phyloP scores from a whole-genome alignment of 2,797 vertebrate genomes.

The Malacoctenus gilli region DNA sequence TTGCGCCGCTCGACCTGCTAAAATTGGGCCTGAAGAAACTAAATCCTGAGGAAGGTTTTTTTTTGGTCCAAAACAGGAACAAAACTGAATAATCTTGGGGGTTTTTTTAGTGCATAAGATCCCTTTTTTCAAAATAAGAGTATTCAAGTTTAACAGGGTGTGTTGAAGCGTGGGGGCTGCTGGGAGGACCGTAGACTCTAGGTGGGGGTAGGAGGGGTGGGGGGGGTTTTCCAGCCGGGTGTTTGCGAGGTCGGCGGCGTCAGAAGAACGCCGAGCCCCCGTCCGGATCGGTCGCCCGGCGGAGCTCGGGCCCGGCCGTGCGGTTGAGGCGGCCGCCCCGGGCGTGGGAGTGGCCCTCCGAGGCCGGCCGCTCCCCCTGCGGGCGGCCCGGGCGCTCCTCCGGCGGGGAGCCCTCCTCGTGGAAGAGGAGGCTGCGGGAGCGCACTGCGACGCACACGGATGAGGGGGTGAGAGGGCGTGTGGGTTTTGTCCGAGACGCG shows the following conservation, averaged over 20 bases:
- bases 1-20: too few species aligned
- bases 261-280: conserved; percentile 61
- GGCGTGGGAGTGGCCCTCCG: conserved; percentile 56
- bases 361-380: conserved; percentile 78
- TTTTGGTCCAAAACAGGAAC: too few species aligned
- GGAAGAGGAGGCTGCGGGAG: conserved; percentile 97
- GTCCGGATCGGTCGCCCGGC: conserved; percentile 69
- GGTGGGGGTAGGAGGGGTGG: too few species aligned
- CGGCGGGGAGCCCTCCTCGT: conserved; percentile 87
- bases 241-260: conserved; percentile 43
- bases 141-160: conserved; percentile 33
- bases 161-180: conserved; percentile 26
- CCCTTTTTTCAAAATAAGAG: conserved; percentile 52
- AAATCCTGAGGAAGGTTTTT: too few species aligned
- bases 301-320: conserved; percentile 62
- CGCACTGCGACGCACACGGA: conserved; percentile 84
- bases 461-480: too few species aligned
- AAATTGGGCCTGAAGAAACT: too few species aligned
- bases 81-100: too few species aligned
- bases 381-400: conserved; percentile 86
- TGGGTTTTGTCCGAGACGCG: too few species aligned
- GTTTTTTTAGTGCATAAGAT: conserved; percentile 22
- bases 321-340: conserved; percentile 86
- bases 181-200: too few species aligned
- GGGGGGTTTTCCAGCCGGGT: too few species aligned